phyloP scores from a whole-genome alignment of 2,888 invertebrate species.

The Cryptosula pallasiana region DNA sequence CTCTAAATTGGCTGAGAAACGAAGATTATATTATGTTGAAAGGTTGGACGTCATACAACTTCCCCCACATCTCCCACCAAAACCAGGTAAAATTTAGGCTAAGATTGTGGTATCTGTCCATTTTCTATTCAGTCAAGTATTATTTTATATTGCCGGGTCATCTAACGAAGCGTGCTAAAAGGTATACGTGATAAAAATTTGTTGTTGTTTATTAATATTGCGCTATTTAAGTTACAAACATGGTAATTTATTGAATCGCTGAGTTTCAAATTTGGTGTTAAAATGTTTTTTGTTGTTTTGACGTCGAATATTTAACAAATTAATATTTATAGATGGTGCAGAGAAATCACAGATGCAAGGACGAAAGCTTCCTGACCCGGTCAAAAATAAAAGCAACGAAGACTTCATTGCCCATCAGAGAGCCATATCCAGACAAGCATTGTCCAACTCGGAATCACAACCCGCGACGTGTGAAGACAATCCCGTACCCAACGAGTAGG shows the following conservation, averaged over 20 bases:
- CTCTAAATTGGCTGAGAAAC: constrained; percentile 38
- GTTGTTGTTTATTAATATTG: too few species aligned
- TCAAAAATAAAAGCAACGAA: constrained; percentile 8
- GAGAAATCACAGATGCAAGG: constrained; percentile 21
- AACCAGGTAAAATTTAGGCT: too few species aligned
- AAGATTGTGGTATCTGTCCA: too few species aligned
- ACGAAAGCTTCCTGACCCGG: constrained; percentile 2
- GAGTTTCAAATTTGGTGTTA: not conserved
- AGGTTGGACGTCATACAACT: constrained; percentile 42
- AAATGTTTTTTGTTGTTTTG: not conserved
- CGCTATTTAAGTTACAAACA: too few species aligned
- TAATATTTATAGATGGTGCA: not conserved
- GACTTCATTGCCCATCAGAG: constrained; percentile 23
- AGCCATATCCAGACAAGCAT: constrained; percentile 9
- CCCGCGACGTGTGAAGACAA: not conserved
- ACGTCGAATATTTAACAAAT: not conserved
- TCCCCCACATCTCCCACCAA: constrained; percentile 40
- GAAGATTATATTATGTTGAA: constrained; percentile 41
- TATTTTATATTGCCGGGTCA: too few species aligned
- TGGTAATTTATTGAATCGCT: too few species aligned
- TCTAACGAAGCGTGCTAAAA: too few species aligned
- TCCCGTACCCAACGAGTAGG: constrained; percentile 11
- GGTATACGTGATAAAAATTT: too few species aligned
- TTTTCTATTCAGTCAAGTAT: too few species aligned
- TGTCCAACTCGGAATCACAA: not conserved